These are phyloP conservation scores for Limnothrissa miodon DNA, from an alignment of 2,113 vertebrate genomes.

Conservation along the genomic window DNA sequence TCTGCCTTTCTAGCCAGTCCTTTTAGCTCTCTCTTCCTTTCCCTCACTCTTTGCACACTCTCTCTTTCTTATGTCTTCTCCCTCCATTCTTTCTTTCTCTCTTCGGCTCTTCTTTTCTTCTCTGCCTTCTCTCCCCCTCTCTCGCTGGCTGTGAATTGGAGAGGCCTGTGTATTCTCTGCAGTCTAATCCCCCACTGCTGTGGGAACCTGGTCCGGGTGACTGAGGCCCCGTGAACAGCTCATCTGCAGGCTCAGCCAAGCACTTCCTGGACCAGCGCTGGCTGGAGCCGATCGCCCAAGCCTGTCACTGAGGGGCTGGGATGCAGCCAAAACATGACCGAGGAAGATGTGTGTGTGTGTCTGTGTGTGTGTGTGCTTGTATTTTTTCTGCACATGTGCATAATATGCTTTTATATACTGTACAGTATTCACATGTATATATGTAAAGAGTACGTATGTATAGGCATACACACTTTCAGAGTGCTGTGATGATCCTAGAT, in stretches of 20 bases:
- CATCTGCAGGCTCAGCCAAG: background rate
- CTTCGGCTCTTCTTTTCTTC: background rate
- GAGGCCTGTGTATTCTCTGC: constrained; percentile 4
- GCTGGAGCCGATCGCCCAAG: background rate
- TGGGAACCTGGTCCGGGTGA: background rate
- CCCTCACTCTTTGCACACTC: background rate
- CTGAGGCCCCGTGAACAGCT: background rate
- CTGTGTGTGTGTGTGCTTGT: background rate
- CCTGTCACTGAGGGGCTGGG: background rate
- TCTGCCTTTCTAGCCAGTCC: background rate
- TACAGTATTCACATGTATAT: too few relatives aligned
- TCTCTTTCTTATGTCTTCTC: background rate
- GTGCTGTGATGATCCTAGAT: too few relatives aligned
- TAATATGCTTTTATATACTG: too few relatives aligned
- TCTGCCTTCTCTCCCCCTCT: background rate
- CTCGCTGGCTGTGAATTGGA: background rate
- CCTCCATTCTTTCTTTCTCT: background rate
- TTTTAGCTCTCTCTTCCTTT: background rate
- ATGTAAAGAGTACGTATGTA: background rate
- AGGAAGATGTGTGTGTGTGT: background rate
- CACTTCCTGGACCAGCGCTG: background rate
- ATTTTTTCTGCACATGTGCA: background rate
- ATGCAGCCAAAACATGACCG: background rate
- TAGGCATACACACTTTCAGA: too few relatives aligned
- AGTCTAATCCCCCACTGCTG: background rate